phyloP scores from a whole-genome alignment of 2,113 vertebrate genomes.

The Cygnus buccinator region DNA sequence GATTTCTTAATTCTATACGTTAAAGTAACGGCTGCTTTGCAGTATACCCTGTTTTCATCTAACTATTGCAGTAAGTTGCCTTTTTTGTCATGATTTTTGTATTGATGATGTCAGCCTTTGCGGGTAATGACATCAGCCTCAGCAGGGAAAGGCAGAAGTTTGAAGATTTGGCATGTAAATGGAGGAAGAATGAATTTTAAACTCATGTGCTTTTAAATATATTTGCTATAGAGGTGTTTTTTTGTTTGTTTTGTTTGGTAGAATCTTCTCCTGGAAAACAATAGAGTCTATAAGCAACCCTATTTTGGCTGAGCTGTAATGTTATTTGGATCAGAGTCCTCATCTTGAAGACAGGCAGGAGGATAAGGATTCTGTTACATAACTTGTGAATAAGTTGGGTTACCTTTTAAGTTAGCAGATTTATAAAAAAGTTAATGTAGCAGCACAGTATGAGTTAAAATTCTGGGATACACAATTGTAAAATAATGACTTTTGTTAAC shows the following conservation, averaged over 20 bases:
- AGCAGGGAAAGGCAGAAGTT: not conserved
- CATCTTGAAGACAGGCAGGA: not conserved
- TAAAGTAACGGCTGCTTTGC: not conserved
- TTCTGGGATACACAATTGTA: not conserved
- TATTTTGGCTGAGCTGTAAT: not conserved
- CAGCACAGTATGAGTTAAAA: not conserved
- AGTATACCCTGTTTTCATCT: not conserved
- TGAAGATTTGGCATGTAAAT: not conserved
- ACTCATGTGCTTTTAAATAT: not conserved
- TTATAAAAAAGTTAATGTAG: not conserved
- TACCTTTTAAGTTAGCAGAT: not conserved
- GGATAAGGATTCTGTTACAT: not conserved
- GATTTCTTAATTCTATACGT: not conserved
- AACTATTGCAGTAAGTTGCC: not conserved
- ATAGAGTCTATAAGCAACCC: not conserved
- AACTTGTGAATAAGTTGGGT: not conserved
- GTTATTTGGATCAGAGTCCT: not conserved
- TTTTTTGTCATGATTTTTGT: not conserved
- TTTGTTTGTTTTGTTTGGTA: not conserved
- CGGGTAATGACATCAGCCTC: not conserved
- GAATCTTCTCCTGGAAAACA: not conserved
- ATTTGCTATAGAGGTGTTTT: not conserved
- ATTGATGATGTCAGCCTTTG: not conserved
- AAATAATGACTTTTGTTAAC: not conserved
- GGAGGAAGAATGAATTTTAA: not conserved